These are phyloP conservation scores for Phytoseiulus persimilis DNA, from an alignment of 2,888 invertebrate species.

Conservation along the genomic window DNA sequence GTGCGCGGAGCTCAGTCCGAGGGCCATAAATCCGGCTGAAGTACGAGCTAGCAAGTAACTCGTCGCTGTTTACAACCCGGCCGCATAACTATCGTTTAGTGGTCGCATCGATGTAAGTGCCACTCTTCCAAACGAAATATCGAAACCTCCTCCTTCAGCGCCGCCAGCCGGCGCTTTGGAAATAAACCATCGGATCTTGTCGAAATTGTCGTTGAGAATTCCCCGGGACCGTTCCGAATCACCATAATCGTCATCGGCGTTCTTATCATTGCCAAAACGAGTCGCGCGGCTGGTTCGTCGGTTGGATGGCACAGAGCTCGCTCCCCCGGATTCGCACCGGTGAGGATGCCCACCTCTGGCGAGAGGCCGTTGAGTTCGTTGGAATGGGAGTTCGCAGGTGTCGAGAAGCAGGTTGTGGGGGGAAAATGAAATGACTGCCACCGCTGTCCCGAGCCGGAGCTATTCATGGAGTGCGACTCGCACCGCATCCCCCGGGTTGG, in stretches of 20 bases:
- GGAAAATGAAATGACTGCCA: neutral
- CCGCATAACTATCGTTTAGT: neutral
- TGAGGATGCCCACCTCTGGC: neutral
- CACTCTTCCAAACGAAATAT: neutral
- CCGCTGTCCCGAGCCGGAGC: neutral
- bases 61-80: slow-evolving; percentile 5
- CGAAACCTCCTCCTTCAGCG: neutral
- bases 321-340: neutral
- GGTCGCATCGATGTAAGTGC: neutral
- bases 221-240: neutral
- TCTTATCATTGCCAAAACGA: neutral
- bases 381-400: neutral
- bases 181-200: too few relatives aligned
- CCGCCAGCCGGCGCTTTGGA: too few relatives aligned
- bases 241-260: neutral
- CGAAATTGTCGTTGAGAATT: too few relatives aligned
- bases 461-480: neutral
- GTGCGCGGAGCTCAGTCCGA: neutral
- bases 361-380: neutral
- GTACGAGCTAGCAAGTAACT: neutral
- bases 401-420: neutral
- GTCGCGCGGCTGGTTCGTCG: neutral
- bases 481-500: neutral
- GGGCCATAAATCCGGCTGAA: neutral
- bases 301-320: neutral